Evolutionary conservation across 2,113 vertebrate genomes (phyloP).

Genomic region (Tautogolabrus adspersus): DNA sequence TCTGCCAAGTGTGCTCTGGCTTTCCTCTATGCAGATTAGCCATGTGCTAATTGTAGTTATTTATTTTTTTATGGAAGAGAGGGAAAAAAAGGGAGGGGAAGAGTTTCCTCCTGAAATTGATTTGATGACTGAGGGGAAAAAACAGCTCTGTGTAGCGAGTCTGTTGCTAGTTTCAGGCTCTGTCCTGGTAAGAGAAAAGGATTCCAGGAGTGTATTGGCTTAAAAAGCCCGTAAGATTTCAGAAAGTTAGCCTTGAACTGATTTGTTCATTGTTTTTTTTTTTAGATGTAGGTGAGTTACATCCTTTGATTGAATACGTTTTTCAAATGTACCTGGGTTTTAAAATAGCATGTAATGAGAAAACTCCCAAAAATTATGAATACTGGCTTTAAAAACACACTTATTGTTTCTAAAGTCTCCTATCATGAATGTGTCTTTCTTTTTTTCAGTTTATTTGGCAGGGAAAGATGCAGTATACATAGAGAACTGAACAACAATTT

Average conservation of each 20-base stretch:
- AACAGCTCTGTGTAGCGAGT: background rate
- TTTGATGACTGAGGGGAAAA: slow-evolving; percentile 69
- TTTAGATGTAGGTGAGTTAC: background rate
- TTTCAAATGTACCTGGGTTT: no score
- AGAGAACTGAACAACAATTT: no score
- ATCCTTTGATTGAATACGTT: background rate
- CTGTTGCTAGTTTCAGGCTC: background rate
- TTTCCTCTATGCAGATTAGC: slow-evolving; percentile 97
- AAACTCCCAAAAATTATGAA: no score
- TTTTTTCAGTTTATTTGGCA: no score
- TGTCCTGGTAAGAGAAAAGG: background rate
- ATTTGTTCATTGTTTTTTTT: background rate
- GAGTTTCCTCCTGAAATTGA: slow-evolving; percentile 66
- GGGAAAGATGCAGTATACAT: no score
- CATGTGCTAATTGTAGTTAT: slow-evolving; percentile 92
- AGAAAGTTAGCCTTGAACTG: background rate
- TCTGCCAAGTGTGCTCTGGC: slow-evolving; percentile 87
- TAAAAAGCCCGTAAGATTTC: no score
- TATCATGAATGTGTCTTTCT: no score
- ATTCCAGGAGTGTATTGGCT: background rate
- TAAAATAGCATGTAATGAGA: no score
- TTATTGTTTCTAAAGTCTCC: no score
- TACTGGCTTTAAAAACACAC: no score
- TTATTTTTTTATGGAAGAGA: slow-evolving; percentile 78
- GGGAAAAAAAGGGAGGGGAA: slow-evolving; percentile 41